phyloP scores from a whole-genome alignment of 1,140 invertebrate species.

The Aplysia californica region DNA sequence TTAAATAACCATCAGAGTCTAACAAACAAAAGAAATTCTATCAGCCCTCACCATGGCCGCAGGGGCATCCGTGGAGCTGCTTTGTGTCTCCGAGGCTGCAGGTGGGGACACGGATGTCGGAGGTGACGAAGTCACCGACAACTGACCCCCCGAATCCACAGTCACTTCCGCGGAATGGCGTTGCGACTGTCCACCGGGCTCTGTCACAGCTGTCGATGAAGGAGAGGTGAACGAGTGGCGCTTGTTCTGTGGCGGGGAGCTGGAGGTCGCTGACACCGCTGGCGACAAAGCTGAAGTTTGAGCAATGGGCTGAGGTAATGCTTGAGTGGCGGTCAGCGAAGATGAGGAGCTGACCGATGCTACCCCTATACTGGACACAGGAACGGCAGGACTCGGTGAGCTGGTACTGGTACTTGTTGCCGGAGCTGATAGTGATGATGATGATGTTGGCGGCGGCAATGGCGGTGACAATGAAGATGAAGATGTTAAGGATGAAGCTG shows the following conservation, averaged over 20 bases:
- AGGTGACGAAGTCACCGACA: background rate
- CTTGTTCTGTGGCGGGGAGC: constrained; percentile 16
- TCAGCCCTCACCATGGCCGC: too few species aligned
- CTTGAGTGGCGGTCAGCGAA: too few species aligned
- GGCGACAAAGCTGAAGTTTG: background rate
- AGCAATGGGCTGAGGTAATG: background rate
- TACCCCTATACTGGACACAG: too few species aligned
- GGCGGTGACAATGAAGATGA: constrained; percentile 2
- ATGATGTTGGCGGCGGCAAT: background rate
- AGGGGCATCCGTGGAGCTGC: too few species aligned
- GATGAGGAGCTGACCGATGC: too few species aligned
- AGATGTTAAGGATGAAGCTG: background rate
- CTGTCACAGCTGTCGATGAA: background rate
- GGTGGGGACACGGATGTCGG: background rate
- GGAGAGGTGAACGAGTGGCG: constrained; percentile 38
- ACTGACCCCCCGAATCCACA: background rate
- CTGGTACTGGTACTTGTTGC: too few species aligned
- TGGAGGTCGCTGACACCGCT: background rate
- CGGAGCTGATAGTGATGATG: too few species aligned
- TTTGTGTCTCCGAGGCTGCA: background rate
- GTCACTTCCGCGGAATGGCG: constrained; percentile 8
- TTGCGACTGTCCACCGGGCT: background rate
- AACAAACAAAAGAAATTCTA: too few species aligned
- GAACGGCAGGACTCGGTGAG: too few species aligned
- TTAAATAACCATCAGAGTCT: too few species aligned